These are phyloP conservation scores for Lanistes nyassanus DNA, from an alignment of 1,140 invertebrate genomes.

Conservation along the genomic window DNA sequence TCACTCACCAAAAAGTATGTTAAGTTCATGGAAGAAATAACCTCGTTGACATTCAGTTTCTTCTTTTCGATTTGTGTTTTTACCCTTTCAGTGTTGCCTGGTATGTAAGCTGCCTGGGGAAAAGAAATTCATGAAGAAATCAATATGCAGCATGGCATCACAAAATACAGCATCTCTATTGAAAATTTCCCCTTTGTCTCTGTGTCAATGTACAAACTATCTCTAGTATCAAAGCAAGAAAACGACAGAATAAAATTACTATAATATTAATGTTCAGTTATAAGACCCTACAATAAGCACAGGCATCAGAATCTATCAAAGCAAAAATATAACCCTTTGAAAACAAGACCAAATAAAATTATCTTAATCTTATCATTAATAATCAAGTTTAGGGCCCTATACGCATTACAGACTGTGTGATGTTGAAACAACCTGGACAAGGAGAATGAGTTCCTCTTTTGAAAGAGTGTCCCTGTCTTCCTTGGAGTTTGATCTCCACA, in stretches of 20 bases:
- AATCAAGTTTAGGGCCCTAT: too few species aligned
- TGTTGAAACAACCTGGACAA: too few species aligned
- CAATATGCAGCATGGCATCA: background rate
- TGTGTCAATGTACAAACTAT: background rate
- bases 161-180: background rate
- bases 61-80: conserved; percentile 40
- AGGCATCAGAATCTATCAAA: too few species aligned
- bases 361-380: too few species aligned
- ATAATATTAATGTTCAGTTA: background rate
- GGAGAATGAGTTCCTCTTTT: too few species aligned
- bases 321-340: too few species aligned
- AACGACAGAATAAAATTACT: background rate
- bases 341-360: too few species aligned
- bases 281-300: background rate
- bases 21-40: conserved; percentile 41
- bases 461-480: background rate
- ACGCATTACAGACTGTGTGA: too few species aligned
- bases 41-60: conserved; percentile 45
- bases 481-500: background rate
- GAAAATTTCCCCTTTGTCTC: background rate
- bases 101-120: conserved; percentile 48
- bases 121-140: background rate
- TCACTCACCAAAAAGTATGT: conserved; percentile 47
- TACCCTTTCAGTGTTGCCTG: conserved; percentile 46
- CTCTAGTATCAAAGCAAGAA: background rate